These are phyloP conservation scores for Phallusia fumigata DNA, from an alignment of 23 tunicate genomes.

Conservation along the genomic window DNA sequence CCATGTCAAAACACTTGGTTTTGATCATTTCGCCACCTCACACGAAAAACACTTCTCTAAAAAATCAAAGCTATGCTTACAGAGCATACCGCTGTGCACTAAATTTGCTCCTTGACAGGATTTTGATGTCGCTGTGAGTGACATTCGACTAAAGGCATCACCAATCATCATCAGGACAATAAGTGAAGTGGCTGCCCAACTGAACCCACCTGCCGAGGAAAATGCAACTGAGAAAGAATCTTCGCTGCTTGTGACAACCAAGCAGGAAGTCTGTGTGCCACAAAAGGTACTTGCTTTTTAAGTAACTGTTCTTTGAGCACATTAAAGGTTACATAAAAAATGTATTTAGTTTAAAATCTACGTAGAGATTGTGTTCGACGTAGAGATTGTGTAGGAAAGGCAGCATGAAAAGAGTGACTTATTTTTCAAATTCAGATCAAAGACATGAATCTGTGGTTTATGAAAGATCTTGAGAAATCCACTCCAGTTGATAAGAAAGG, in stretches of 20 bases:
- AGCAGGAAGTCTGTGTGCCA: constrained; percentile 14
- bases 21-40: no score
- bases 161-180: constrained; percentile 62
- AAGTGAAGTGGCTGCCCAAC: constrained; percentile 49
- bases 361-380: no score
- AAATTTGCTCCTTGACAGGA: constrained; percentile 13
- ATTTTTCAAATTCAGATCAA: constrained; percentile 19
- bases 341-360: no score
- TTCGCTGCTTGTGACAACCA: not conserved
- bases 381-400: no score
- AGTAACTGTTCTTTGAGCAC: not conserved
- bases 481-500: not conserved
- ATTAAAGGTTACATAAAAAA: not conserved
- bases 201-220: constrained; percentile 41
- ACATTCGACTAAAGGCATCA: constrained; percentile 59
- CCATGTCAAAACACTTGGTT: no score
- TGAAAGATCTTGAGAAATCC: constrained; percentile 34
- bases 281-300: not conserved
- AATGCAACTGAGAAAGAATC: not conserved
- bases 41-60: no score
- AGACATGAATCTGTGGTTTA: constrained; percentile 72
- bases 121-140: constrained; percentile 36
- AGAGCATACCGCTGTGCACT: no score
- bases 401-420: no score
- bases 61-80: no score